Percentiles rank a stretch among this genome's conserved stretches.
Evolutionary conservation across 2,888 invertebrate genomes (phyloP).

Genomic region (Phyllotreta striolata): DNA sequence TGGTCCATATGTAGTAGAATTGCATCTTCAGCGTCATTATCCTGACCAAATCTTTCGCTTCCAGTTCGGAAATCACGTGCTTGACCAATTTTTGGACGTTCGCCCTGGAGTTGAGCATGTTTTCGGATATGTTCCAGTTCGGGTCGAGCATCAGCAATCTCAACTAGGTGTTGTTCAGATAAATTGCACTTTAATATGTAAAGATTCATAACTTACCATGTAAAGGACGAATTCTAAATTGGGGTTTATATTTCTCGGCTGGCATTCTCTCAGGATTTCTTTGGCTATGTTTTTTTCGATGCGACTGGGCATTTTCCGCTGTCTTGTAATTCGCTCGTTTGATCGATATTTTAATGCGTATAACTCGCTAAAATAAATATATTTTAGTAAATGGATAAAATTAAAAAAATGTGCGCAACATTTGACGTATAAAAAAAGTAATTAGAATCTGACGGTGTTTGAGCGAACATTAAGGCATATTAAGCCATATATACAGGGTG

Average conservation of each 20-base stretch:
- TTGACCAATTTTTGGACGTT: constrained; percentile 66
- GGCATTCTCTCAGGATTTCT: constrained; percentile 66
- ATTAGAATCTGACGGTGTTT: too few relatives aligned
- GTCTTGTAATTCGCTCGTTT: constrained; percentile 31
- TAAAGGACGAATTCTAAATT: constrained; percentile 65
- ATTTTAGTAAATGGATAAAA: neutral
- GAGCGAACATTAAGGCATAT: too few relatives aligned
- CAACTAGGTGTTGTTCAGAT: constrained; percentile 52
- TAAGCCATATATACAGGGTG: too few relatives aligned
- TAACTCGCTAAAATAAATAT: too few relatives aligned
- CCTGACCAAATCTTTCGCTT: constrained; percentile 56
- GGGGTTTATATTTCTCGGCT: constrained; percentile 57
- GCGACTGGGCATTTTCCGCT: constrained; percentile 31
- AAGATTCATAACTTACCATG: constrained; percentile 52
- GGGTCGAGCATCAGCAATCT: constrained; percentile 66
- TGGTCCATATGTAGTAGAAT: constrained; percentile 67
- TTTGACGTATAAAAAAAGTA: neutral
- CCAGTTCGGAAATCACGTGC: constrained; percentile 63
- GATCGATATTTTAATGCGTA: constrained; percentile 39
- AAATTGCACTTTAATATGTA: constrained; percentile 18
- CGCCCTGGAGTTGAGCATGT: constrained; percentile 61
- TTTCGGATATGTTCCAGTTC: constrained; percentile 64
- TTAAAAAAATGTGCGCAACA: neutral
- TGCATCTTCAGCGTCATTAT: constrained; percentile 71
- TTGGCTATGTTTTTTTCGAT: constrained; percentile 65